Evolutionary conservation across 2,797 vertebrate species (phyloP).

Genomic region (Pantherophis vulpinus): DNA sequence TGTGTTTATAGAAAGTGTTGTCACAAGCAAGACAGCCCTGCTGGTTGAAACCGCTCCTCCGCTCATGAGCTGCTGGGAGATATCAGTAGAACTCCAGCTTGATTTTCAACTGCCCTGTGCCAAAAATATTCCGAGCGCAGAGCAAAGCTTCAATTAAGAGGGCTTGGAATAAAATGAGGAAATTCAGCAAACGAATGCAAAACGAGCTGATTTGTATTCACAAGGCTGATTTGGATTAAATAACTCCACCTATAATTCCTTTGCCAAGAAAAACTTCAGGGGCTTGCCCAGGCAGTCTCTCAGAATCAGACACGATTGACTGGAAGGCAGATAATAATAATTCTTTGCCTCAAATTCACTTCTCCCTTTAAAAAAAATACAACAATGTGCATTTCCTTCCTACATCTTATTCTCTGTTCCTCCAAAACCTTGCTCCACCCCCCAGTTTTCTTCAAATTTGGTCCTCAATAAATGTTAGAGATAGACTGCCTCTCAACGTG

Average conservation of each 20-base stretch:
- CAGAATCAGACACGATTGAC: neutral
- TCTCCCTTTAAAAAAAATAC: neutral
- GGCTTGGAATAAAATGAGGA: neutral
- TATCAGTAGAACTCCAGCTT: constrained; percentile 1
- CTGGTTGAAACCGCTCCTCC: neutral
- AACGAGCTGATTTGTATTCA: neutral
- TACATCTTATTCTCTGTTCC: neutral
- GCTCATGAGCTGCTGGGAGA: neutral
- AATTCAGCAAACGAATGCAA: neutral
- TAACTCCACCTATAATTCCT: neutral
- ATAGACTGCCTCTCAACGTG: neutral
- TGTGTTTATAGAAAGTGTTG: neutral
- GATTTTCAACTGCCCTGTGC: neutral
- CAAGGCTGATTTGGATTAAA: neutral
- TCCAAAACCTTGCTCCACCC: neutral
- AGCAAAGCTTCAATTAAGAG: neutral
- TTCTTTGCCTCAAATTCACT: neutral
- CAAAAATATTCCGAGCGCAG: neutral
- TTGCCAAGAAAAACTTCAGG: neutral
- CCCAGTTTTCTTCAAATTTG: neutral
- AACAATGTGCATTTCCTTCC: neutral
- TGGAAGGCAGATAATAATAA: neutral
- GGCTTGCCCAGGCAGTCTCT: neutral
- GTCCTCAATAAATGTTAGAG: neutral
- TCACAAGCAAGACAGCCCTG: neutral